phyloP scores from a whole-genome alignment of 2,888 invertebrate genomes.

The Stramonita haemastoma region DNA sequence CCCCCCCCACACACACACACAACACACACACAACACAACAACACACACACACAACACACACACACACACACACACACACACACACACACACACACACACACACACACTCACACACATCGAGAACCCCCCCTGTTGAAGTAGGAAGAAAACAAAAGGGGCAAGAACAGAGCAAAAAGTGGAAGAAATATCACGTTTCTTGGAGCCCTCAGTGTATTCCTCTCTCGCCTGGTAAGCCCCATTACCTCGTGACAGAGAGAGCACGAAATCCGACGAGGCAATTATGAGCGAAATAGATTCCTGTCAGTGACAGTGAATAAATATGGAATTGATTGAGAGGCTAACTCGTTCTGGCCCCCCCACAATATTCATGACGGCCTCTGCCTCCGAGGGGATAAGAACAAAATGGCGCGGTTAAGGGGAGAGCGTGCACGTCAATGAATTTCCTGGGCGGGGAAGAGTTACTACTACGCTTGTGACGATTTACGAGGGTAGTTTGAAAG shows the following conservation, averaged over 20 bases:
- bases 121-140: too few species aligned
- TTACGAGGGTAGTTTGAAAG: background rate
- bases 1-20: too few species aligned
- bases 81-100: too few species aligned
- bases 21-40: too few species aligned
- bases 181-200: background rate
- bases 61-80: too few species aligned
- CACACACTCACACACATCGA: too few species aligned
- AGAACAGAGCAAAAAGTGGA: background rate
- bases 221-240: slow-evolving; percentile 3
- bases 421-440: background rate
- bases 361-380: slow-evolving; percentile 16
- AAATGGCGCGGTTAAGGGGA: background rate
- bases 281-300: slow-evolving; percentile 6
- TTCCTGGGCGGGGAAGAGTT: background rate
- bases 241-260: background rate
- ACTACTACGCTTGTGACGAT: background rate
- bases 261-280: slow-evolving; percentile 7
- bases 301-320: slow-evolving; percentile 27
- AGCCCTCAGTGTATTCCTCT: background rate
- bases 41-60: too few species aligned
- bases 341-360: background rate
- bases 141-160: too few species aligned
- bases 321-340: slow-evolving; percentile 11
- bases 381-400: background rate